A percentile compares a stretch with the other conserved stretches of the same genome.
Conservation (phyloP, 2,113 vertebrate genomes). For the Carollia perspicillata region DNA sequence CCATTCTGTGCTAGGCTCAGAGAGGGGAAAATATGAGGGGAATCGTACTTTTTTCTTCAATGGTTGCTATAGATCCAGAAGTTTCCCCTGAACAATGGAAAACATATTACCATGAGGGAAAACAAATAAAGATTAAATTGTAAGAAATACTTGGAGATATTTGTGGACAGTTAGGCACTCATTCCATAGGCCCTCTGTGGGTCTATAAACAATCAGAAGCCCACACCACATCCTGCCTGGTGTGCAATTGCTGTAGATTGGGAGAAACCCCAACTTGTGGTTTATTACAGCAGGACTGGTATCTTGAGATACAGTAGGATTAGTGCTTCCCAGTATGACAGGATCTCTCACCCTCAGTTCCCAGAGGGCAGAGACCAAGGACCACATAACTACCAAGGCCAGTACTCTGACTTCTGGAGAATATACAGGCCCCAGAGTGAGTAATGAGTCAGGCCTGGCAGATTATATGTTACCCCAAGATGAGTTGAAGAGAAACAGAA, state of each 20-base stretch:
- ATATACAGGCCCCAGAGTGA: slow-evolving; percentile 44
- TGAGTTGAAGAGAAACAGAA: slow-evolving; percentile 67
- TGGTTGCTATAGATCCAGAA: not conserved
- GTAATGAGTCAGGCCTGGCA: slow-evolving; percentile 51
- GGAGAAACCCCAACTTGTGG: not conserved
- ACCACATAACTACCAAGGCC: slow-evolving; percentile 14
- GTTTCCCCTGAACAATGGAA: not conserved
- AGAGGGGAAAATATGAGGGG: not conserved
- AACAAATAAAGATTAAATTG: slow-evolving; percentile 54
- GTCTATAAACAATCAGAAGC: not conserved
- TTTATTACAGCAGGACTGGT: not conserved
- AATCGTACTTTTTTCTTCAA: slow-evolving; percentile 19
- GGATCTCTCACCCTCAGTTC: slow-evolving; percentile 22
- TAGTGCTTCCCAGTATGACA: not conserved
- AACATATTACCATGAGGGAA: slow-evolving; percentile 21
- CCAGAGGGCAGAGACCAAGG: slow-evolving; percentile 34
- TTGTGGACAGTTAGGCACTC: not conserved
- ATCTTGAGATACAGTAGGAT: slow-evolving; percentile 2
- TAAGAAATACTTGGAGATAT: slow-evolving; percentile 36
- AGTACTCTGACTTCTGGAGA: slow-evolving; percentile 49
- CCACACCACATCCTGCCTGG: not conserved
- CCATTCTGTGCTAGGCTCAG: not conserved
- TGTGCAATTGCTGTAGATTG: not conserved
- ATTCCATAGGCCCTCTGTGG: not conserved
- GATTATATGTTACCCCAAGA: not conserved